Evolutionary conservation across 23 tunicate species (phyloP), one percentile per base, ranked within the genome.

Genomic region (Halocynthia aurantium): DNA sequence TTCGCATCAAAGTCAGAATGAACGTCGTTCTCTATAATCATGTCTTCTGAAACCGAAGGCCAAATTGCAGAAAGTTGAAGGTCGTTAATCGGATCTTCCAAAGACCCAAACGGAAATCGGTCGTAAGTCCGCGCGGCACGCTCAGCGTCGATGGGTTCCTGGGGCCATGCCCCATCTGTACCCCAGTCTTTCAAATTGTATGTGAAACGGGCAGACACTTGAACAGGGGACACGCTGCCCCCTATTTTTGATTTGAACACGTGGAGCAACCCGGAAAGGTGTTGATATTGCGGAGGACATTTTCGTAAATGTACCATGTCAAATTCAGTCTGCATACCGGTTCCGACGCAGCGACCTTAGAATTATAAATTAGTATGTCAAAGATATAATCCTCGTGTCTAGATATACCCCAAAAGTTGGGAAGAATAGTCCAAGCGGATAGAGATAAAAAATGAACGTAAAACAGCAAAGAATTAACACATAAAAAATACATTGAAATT

Each of bases 131-230:
- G 75, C 5, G 98, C 85, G 20, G 89, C 72, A 6, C 69, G 70
- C 9, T 92, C 85, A 61, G 76, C 67, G 61, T 91, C 90, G 10
- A 76, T 75, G 52, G 17, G 81, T 57, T 85, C 78, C 11, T 70
- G 54, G 8, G 98, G 98, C 98, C 98, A 92, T 73, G 65, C 80
- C 18, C 88, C 88, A 6, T 73, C 10, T 15, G 51, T 50, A 7
- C 92, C 98, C 98, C 98, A 92, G 55, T 92, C 84, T 12, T 74
- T 70, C 9, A 92, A 44, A 44, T 79, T 77, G 65, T 86, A 92
- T 7, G 98, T 86, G 77, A 83, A 92, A 53, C 98, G 72, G 8
- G 92, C 83, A 8, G 98, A 86, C 17, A 92, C 84, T 64, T 69
- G 61, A 51, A 82, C 57, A 18, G 72, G 51, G 0, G 82, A 66